Conservation (phyloP, 2,888 invertebrate genomes). For the Synergus laeviventris region DNA sequence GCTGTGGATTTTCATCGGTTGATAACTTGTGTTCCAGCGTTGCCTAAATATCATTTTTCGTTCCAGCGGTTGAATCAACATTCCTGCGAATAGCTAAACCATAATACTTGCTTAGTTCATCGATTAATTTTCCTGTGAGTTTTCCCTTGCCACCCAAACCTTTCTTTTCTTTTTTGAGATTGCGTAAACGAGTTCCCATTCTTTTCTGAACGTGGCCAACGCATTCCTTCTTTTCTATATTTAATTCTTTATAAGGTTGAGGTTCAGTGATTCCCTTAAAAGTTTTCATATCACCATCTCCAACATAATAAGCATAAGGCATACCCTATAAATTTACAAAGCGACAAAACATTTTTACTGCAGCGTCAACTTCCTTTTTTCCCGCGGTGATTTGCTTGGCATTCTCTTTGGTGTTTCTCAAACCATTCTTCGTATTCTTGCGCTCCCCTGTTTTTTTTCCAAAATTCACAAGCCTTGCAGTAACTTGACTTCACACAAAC, state of each 20-base stretch:
- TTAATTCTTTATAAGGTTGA: slow-evolving; percentile 41
- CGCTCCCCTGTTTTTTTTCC: slow-evolving; percentile 27
- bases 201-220: too few species aligned
- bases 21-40: slow-evolving; percentile 46
- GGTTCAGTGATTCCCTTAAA: slow-evolving; percentile 46
- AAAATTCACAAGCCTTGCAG: slow-evolving; percentile 41
- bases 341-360: slow-evolving; percentile 44
- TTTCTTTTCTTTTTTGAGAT: slow-evolving; percentile 43
- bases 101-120: slow-evolving; percentile 45
- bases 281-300: slow-evolving; percentile 44
- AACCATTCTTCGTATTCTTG: slow-evolving; percentile 39
- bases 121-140: slow-evolving; percentile 46
- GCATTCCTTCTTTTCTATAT: slow-evolving; percentile 41
- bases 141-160: slow-evolving; percentile 43
- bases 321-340: slow-evolving; percentile 40
- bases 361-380: slow-evolving; percentile 38
- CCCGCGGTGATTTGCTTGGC: slow-evolving; percentile 40
- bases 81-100: slow-evolving; percentile 45
- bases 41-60: slow-evolving; percentile 44
- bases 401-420: slow-evolving; percentile 29
- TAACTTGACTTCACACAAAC: slow-evolving; percentile 42
- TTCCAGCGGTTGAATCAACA: slow-evolving; percentile 42
- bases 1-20: slow-evolving; percentile 45
- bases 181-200: slow-evolving; percentile 43
- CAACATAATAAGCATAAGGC: slow-evolving; percentile 45